A percentile compares a stretch with the other conserved stretches of the same genome.
Evolutionary conservation across 2,797 vertebrate species (phyloP).

Genomic region (Hemitrygon akajei): DNA sequence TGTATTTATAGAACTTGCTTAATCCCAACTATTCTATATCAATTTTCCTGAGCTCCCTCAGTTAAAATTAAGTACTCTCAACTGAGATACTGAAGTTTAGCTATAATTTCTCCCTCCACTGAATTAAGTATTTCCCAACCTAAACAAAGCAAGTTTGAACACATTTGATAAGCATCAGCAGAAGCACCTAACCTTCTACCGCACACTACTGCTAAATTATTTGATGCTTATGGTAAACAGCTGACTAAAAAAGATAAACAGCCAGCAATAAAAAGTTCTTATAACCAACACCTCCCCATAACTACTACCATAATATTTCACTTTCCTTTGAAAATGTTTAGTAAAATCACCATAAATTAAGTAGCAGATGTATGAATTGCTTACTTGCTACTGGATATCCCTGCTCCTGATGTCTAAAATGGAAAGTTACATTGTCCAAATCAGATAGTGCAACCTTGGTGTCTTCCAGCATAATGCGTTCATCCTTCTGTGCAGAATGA

Average conservation of each 20-base stretch:
- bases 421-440: slow-evolving; percentile 87
- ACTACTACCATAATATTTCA: neutral
- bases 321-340: neutral
- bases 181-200: neutral
- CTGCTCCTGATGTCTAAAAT: slow-evolving; percentile 83
- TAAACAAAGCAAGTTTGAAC: neutral
- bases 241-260: neutral
- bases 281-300: neutral
- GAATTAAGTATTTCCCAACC: neutral
- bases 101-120: neutral
- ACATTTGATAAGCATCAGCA: no score
- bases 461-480: slow-evolving; percentile 87
- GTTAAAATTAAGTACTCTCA: neutral
- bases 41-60: neutral
- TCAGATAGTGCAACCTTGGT: slow-evolving; percentile 83
- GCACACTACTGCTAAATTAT: neutral
- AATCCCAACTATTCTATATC: neutral
- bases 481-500: slow-evolving; percentile 69
- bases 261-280: neutral
- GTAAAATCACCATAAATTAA: neutral
- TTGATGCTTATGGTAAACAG: neutral
- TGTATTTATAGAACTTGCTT: neutral
- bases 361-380: slow-evolving; percentile 44
- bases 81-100: neutral
- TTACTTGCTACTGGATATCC: slow-evolving; percentile 89